A percentile compares a stretch with the other conserved stretches of the same genome.
Conservation (phyloP, 2,113 vertebrate species). For the Eurystomus gularis region DNA sequence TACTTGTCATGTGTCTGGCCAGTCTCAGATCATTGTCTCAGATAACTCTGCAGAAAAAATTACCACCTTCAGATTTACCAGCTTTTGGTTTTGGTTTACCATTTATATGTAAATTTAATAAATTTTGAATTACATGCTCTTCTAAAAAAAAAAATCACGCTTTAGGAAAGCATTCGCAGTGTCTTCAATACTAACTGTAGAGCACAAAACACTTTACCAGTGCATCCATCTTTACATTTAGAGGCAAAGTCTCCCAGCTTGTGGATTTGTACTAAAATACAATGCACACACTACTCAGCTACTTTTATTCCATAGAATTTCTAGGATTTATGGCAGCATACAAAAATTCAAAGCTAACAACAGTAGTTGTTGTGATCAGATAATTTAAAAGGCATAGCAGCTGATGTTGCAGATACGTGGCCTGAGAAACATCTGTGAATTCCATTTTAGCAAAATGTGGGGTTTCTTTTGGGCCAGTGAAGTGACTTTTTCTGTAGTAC, state of each 20-base stretch:
- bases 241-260: neutral
- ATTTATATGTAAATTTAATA: neutral
- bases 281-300: neutral
- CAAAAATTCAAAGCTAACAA: neutral
- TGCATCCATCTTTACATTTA: neutral
- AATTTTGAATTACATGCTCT: neutral
- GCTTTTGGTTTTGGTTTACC: neutral
- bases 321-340: neutral
- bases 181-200: neutral
- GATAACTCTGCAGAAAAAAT: neutral
- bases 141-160: neutral
- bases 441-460: neutral
- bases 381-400: neutral
- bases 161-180: neutral
- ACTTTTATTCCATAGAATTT: neutral
- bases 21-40: neutral
- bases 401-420: accelerated
- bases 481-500: neutral
- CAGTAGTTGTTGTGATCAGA: neutral
- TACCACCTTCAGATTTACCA: neutral
- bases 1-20: neutral
- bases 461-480: accelerated
- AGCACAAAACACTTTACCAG: neutral
- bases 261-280: neutral
- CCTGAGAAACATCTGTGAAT: neutral